A percentile compares a stretch with the other conserved stretches of the same genome.
These are phyloP conservation scores for Trogon melanurus DNA, from an alignment of 2,113 vertebrate species.

Conservation along the genomic window DNA sequence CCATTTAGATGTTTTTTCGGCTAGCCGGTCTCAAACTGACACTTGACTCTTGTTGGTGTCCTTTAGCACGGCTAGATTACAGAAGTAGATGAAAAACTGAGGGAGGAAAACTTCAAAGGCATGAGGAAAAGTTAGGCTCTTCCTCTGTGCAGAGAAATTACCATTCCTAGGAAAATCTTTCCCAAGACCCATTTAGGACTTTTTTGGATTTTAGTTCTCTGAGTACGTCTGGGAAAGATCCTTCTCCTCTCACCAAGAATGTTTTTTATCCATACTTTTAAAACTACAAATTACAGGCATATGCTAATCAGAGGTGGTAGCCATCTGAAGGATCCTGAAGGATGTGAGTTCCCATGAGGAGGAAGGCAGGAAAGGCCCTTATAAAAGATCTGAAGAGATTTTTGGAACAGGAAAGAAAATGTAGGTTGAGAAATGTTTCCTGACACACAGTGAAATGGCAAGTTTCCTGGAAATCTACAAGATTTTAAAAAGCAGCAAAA, in stretches of 20 bases:
- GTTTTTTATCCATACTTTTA: background rate
- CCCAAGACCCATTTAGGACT: background rate
- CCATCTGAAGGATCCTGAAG: background rate
- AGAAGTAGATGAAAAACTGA: background rate
- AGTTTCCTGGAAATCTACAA: background rate
- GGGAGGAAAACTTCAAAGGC: background rate
- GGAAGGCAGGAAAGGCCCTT: background rate
- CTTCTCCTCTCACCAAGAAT: background rate
- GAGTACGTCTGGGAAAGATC: background rate
- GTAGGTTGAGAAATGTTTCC: background rate
- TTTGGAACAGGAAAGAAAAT: background rate
- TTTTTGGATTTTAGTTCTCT: background rate
- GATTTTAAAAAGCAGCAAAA: background rate
- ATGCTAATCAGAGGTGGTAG: background rate
- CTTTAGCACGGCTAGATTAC: background rate
- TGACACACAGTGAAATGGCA: background rate
- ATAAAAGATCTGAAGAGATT: background rate
- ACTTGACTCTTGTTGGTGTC: conserved; percentile 31
- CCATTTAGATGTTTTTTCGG: conserved; percentile 4
- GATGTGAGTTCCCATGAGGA: background rate
- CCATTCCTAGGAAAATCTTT: background rate
- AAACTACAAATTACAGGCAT: background rate
- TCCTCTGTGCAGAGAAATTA: background rate
- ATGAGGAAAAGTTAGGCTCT: background rate
- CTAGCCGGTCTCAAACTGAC: conserved; percentile 10